Conservation (phyloP, 2,797 vertebrate species). For the Gymnoscopelus microlampas region DNA sequence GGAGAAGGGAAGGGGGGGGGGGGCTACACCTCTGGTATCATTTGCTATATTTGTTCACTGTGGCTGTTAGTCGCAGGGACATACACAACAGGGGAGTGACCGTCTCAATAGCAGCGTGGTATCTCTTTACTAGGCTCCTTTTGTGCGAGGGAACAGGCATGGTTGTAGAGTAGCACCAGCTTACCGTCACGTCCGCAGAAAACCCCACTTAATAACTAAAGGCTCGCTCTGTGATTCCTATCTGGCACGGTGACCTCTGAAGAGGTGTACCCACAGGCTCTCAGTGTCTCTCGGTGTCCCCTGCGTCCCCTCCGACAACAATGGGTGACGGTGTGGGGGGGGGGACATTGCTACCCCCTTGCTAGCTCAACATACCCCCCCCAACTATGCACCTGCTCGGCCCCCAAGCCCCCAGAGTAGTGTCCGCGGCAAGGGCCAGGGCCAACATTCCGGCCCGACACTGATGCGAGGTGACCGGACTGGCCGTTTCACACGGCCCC, state of each 20-base stretch:
- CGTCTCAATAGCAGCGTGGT: constrained; percentile 54
- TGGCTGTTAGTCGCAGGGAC: constrained; percentile 50
- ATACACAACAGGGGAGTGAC: constrained; percentile 56
- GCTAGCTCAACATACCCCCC: constrained; percentile 2
- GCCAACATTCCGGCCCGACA: constrained; percentile 76
- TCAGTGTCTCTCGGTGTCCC: constrained; percentile 66
- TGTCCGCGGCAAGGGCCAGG: constrained; percentile 58
- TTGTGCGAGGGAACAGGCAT: constrained; percentile 55
- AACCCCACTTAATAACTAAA: constrained; percentile 69
- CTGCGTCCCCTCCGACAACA: constrained; percentile 57
- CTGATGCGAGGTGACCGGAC: constrained; percentile 82
- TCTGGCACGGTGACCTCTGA: constrained; percentile 76
- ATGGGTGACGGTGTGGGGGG: constrained; percentile 48
- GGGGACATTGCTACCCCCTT: constrained; percentile 53
- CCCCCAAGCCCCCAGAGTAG: constrained; percentile 64
- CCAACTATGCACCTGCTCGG: constrained; percentile 72
- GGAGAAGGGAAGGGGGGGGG: constrained; percentile 49
- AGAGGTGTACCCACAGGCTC: constrained; percentile 68
- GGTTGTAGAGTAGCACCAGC: constrained; percentile 50
- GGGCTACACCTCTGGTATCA: constrained; percentile 74
- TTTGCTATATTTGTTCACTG: constrained; percentile 71
- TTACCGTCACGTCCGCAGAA: constrained; percentile 52
- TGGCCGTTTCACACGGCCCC: constrained; percentile 75
- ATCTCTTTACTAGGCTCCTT: constrained; percentile 66
- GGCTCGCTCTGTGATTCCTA: constrained; percentile 62